phyloP scores from a whole-genome alignment of 2,797 vertebrate genomes.

The Potorous gilbertii region DNA sequence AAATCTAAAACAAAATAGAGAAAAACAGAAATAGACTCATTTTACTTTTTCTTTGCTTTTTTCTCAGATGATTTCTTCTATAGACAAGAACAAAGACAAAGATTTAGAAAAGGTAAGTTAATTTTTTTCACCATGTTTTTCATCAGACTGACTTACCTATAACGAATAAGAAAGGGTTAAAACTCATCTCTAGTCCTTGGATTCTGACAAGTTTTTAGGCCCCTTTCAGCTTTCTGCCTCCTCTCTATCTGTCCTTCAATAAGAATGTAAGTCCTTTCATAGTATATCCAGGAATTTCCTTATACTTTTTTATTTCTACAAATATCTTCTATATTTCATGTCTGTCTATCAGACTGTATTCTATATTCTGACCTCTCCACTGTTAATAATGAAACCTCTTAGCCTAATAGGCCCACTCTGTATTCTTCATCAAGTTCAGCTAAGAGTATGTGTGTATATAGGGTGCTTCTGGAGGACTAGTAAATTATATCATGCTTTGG shows the following conservation, averaged over 20 bases:
- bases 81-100: neutral
- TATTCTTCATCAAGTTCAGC: neutral
- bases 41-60: conserved; percentile 7
- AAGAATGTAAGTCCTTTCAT: neutral
- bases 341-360: neutral
- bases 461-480: neutral
- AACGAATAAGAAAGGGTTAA: neutral
- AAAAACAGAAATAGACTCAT: neutral
- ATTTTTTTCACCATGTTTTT: neutral
- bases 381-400: neutral
- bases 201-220: neutral
- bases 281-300: neutral
- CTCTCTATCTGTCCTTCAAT: neutral
- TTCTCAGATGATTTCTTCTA: neutral
- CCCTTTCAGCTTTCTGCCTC: neutral
- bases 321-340: neutral
- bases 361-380: neutral
- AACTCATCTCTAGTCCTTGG: neutral
- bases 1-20: neutral
- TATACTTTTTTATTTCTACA: neutral
- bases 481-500: neutral
- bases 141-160: neutral
- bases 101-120: neutral
- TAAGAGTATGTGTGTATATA: neutral
- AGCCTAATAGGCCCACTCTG: neutral